Evolutionary conservation across 2,888 invertebrate species (phyloP).

Genomic region (Xestoiulus laeticollis): DNA sequence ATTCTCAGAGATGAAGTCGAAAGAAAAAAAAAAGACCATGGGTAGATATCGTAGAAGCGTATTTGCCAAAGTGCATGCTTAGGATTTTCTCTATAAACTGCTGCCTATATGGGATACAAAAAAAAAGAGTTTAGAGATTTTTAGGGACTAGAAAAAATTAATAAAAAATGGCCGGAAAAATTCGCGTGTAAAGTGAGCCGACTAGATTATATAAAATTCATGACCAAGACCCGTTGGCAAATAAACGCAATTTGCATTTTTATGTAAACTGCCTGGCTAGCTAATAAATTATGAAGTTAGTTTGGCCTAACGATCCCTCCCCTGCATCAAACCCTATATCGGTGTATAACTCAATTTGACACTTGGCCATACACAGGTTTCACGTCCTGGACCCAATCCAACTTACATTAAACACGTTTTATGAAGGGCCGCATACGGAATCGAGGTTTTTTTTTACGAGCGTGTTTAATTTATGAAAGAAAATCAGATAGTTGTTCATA

Average conservation of each 20-base stretch:
- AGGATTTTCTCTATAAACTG: not conserved
- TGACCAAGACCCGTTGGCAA: constrained; percentile 23
- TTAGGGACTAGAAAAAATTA: not conserved
- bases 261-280: constrained; percentile 27
- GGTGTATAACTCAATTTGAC: constrained; percentile 38
- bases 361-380: constrained; percentile 36
- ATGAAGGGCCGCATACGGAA: constrained; percentile 20
- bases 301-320: constrained; percentile 22
- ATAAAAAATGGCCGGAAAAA: not conserved
- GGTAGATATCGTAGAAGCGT: no score
- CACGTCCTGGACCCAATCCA: not conserved
- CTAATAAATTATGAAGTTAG: constrained; percentile 6
- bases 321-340: constrained; percentile 20
- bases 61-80: not conserved
- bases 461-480: constrained; percentile 36
- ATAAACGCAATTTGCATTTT: constrained; percentile 35
- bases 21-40: not conserved
- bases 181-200: constrained; percentile 3
- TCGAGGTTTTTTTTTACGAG: constrained; percentile 4
- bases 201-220: constrained; percentile 6
- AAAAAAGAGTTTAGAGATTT: not conserved
- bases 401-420: constrained; percentile 1
- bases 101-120: not conserved
- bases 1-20: not conserved
- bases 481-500: constrained; percentile 7